Conservation (phyloP, 2,113 vertebrate species). For the Megaptera novaeangliae region DNA sequence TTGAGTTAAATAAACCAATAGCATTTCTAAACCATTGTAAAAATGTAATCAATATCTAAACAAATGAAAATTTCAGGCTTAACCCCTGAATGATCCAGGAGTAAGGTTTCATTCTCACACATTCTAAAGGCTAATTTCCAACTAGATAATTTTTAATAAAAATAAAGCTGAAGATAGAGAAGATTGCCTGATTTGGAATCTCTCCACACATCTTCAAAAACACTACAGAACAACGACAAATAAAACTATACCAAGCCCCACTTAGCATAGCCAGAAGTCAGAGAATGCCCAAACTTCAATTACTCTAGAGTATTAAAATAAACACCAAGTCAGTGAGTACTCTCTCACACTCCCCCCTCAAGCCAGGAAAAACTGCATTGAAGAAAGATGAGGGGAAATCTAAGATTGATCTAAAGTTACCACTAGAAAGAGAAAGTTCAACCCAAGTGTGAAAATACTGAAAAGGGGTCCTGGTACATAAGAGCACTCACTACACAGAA, state of each 20-base stretch:
- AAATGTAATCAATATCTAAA: neutral
- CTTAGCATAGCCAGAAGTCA: neutral
- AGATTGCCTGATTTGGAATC: neutral
- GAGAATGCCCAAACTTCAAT: neutral
- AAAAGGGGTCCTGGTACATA: neutral
- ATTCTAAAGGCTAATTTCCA: neutral
- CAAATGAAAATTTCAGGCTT: neutral
- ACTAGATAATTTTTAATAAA: neutral
- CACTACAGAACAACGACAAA: neutral
- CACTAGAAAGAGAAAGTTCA: neutral
- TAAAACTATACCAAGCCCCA: neutral
- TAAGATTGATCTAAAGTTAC: neutral
- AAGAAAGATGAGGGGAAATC: neutral
- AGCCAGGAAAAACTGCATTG: neutral
- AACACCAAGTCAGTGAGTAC: neutral
- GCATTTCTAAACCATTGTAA: neutral
- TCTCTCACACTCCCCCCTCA: neutral
- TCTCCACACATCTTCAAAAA: neutral
- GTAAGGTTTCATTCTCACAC: neutral
- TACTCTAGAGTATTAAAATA: neutral
- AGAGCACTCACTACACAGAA: neutral
- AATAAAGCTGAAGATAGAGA: neutral
- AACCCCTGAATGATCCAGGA: neutral
- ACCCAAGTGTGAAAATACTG: neutral
- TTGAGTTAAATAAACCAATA: neutral